phyloP scores from a whole-genome alignment of 2,113 vertebrate species.

The Pygoscelis antarcticus region DNA sequence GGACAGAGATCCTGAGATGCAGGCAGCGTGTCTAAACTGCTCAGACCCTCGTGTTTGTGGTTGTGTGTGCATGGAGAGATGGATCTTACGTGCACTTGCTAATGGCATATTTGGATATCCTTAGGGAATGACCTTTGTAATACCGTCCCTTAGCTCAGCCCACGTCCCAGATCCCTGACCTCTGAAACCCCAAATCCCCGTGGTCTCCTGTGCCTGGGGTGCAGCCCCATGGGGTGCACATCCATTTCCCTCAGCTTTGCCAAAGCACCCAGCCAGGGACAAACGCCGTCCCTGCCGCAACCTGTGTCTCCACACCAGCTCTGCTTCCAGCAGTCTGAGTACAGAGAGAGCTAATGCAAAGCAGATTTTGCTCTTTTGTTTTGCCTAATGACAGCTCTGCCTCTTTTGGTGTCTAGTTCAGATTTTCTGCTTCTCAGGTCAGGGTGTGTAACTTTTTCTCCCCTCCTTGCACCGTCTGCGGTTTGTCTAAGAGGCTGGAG shows the following conservation, averaged over 20 bases:
- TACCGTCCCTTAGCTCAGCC: neutral
- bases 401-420: neutral
- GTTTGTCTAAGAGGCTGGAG: neutral
- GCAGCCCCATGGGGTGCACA: neutral
- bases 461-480: neutral
- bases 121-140: neutral
- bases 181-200: neutral
- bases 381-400: neutral
- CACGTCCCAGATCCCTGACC: neutral
- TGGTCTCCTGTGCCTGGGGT: neutral
- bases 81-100: neutral
- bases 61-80: neutral
- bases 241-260: neutral
- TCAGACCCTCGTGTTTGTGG: neutral
- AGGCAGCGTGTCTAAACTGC: neutral
- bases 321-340: neutral
- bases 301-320: neutral
- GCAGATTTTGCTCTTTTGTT: neutral
- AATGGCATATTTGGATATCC: neutral
- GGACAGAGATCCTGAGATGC: constrained; percentile 12
- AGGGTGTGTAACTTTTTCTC: neutral
- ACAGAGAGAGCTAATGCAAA: neutral
- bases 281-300: neutral
- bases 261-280: neutral
- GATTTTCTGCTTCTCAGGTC: neutral